Base-by-base conservation (phyloP, 2,888 invertebrate genomes). In the Eueremaeus valkanovi region DNA sequence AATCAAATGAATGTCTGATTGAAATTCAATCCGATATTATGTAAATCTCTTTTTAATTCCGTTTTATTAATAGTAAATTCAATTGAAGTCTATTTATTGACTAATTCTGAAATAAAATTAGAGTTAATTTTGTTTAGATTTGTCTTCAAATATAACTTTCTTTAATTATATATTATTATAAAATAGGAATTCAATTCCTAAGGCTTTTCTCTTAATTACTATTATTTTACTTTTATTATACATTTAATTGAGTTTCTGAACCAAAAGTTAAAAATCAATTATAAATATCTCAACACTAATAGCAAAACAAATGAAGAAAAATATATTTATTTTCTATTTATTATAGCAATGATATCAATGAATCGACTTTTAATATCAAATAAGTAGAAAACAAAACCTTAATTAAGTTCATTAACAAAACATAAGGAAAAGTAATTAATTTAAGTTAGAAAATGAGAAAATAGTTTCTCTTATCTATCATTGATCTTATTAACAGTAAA, bases 391-490 rank as follows among this genome's bases (percentile, higher is more conserved):
- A n/a, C n/a, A n/a, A n/a, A n/a, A n/a, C n/a, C n/a, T n/a, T n/a
- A n/a, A 49, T n/a, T 49, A 18, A 49, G 49, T 49, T 49, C 49
- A 49, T 49, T 49, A 49, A 49, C 49, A 21, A 49, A 49, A 49
- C 21, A n/a, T 49, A 49, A 21, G 18, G 49, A 49, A 21, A 3
- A n/a, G 49, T n/a, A 49, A 49, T 49, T 49, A 49, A 49, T 49
- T 45, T 45, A 45, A 2, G 16, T 3, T 3, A 45, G 18, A 9
- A 45, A 45, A 13, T 18, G 13, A 18, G 18, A 45, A 45, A 45
- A 3, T 45, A 18, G 5, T 13, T 9, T n/a, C 21, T 49, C 2
- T 49, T 49, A 1, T 49, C 49, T 49, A 21, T 49, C 49, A n/a
- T 49, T 49, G 11, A 2, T 49, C 18, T n/a, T 49, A 49, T 49